These are phyloP conservation scores for Rhea americana DNA, from an alignment of 2,113 vertebrate genomes.

Conservation along the genomic window DNA sequence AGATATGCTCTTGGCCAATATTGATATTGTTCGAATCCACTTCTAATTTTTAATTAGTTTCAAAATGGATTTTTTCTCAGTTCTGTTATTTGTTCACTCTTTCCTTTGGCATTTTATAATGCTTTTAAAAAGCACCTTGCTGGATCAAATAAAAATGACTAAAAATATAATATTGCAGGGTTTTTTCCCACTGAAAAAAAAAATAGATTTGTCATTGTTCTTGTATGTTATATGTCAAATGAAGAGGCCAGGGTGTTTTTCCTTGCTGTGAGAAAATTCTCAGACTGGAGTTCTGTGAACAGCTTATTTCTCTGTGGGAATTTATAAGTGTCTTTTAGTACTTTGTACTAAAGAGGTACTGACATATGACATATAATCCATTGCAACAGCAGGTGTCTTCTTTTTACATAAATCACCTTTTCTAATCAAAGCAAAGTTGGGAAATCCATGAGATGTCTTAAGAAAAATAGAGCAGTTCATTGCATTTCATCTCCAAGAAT, in stretches of 20 bases:
- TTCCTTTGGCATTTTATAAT: neutral
- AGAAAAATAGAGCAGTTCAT: neutral
- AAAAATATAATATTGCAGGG: neutral
- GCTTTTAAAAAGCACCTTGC: conserved; percentile 5
- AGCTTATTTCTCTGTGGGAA: neutral
- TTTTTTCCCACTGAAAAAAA: neutral
- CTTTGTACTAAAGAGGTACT: neutral
- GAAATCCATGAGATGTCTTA: neutral
- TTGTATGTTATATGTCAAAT: neutral
- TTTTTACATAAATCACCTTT: neutral
- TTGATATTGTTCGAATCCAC: neutral
- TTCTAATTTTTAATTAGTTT: neutral
- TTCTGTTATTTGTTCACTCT: neutral
- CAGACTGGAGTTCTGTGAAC: neutral
- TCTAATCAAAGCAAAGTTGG: neutral
- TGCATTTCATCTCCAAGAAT: neutral
- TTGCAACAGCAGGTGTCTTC: neutral
- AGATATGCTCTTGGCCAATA: neutral
- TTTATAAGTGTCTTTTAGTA: neutral
- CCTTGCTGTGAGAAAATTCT: neutral
- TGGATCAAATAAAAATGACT: neutral
- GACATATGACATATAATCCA: neutral
- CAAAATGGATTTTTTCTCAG: neutral
- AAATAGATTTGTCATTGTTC: accelerated
- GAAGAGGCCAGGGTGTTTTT: neutral